These are phyloP conservation scores for Zootoca vivipara DNA, from an alignment of 2,113 vertebrate species.

Conservation along the genomic window DNA sequence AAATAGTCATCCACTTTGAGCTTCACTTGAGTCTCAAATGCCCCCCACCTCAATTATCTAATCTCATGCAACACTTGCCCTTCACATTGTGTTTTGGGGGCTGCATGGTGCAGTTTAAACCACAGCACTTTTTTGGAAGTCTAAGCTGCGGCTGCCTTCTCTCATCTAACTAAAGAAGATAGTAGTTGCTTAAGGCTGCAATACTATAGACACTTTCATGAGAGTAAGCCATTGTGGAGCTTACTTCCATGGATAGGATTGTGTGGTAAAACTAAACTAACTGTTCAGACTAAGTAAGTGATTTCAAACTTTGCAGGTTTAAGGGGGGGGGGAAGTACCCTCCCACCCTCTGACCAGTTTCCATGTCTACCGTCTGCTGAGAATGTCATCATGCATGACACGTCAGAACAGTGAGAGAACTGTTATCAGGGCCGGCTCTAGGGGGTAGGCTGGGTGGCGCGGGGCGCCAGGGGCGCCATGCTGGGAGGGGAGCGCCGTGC, in stretches of 20 bases:
- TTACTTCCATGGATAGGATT: neutral
- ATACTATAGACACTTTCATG: too few relatives aligned
- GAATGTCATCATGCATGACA: neutral
- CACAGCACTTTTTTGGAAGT: too few relatives aligned
- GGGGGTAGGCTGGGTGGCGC: too few relatives aligned
- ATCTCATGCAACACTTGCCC: neutral
- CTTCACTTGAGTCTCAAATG: neutral
- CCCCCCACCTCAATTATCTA: neutral
- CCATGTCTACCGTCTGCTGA: neutral
- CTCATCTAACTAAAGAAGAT: too few relatives aligned
- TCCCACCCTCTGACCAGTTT: neutral
- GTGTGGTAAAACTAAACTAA: neutral
- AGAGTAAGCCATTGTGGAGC: neutral
- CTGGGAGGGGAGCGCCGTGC: too few relatives aligned
- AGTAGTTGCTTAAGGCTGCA: too few relatives aligned
- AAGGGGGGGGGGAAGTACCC: neutral
- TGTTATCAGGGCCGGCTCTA: too few relatives aligned
- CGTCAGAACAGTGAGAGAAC: neutral
- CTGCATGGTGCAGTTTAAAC: too few relatives aligned
- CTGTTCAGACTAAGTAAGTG: neutral
- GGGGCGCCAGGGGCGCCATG: too few relatives aligned
- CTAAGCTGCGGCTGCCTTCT: too few relatives aligned
- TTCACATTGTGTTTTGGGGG: too few relatives aligned
- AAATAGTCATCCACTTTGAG: neutral
- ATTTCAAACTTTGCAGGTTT: neutral